A percentile compares a stretch with the other conserved stretches of the same genome.
Evolutionary conservation across 2,113 vertebrate species (phyloP).

Genomic region (Xiphophorus maculatus): DNA sequence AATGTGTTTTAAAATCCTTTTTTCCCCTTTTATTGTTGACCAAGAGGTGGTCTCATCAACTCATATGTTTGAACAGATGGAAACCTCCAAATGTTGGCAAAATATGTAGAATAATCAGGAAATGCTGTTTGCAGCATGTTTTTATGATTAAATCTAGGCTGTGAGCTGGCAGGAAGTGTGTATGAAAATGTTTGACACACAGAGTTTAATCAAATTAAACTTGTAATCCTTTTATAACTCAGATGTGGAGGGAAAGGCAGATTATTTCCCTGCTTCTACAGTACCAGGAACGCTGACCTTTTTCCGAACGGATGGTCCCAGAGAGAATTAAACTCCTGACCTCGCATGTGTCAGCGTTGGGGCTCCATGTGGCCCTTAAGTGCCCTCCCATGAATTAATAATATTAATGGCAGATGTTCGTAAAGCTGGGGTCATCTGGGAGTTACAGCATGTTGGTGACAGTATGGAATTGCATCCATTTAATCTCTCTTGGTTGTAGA

Average conservation of each 20-base stretch:
- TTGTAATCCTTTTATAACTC: conserved; percentile 35
- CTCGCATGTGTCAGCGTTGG: not conserved
- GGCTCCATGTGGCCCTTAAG: conserved; percentile 22
- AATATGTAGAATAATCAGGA: not conserved
- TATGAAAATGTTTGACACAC: not conserved
- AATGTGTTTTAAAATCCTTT: not conserved
- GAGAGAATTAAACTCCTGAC: conserved; percentile 19
- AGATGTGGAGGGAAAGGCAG: conserved; percentile 11
- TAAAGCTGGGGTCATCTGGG: conserved; percentile 5
- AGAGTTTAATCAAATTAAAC: conserved; percentile 9
- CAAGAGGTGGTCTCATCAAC: not conserved
- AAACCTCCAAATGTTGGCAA: not conserved
- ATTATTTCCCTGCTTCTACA: conserved; percentile 21
- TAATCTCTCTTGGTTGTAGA: not conserved
- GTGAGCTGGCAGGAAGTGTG: not conserved
- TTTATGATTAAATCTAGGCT: not conserved
- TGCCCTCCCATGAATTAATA: conserved; percentile 24
- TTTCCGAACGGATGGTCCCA: conserved; percentile 5
- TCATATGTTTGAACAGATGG: not conserved
- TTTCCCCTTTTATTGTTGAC: not conserved
- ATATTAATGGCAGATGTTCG: conserved; percentile 39
- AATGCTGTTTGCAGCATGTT: not conserved
- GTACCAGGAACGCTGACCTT: conserved; percentile 19
- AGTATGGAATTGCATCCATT: not conserved
- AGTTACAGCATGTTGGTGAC: not conserved